Percentiles rank a stretch among this genome's conserved stretches.
These are phyloP conservation scores for Dermatemys mawii DNA, from an alignment of 2,113 vertebrate genomes.

Conservation along the genomic window DNA sequence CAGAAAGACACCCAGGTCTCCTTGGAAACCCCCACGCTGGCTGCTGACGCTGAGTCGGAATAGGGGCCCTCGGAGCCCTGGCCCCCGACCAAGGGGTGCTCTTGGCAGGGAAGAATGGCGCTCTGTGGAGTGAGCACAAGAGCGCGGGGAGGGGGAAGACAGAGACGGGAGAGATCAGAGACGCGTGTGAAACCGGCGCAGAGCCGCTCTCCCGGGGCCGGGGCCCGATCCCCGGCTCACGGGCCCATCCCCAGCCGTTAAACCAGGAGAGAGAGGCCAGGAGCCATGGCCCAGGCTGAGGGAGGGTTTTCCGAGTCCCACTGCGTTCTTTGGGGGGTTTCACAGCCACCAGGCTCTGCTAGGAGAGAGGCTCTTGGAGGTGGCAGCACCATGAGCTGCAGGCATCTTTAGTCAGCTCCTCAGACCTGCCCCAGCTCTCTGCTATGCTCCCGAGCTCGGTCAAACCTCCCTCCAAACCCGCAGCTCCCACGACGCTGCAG, in stretches of 20 bases:
- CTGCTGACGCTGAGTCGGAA: conserved; percentile 77
- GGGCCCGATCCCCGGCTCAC: neutral
- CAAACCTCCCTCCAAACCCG: too few relatives aligned
- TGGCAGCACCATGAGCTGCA: too few relatives aligned
- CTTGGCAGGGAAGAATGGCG: conserved; percentile 81
- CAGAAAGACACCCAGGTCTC: conserved; percentile 88
- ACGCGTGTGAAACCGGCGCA: neutral
- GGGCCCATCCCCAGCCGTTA: too few relatives aligned
- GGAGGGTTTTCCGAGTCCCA: neutral
- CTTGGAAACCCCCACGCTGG: conserved; percentile 89
- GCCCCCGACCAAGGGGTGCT: conserved; percentile 81
- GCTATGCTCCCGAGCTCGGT: too few relatives aligned
- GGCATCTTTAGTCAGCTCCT: too few relatives aligned
- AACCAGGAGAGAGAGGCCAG: too few relatives aligned
- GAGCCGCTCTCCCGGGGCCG: neutral
- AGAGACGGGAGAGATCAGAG: neutral
- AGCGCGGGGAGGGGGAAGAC: neutral
- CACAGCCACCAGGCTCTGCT: too few relatives aligned
- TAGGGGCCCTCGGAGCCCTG: conserved; percentile 74
- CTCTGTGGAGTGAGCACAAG: conserved; percentile 71
- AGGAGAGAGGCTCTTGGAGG: too few relatives aligned
- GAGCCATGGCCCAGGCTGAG: too few relatives aligned
- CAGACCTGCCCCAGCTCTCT: too few relatives aligned
- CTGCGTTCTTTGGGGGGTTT: neutral
- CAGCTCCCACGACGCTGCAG: too few relatives aligned